Evolutionary conservation across 2,113 vertebrate species (phyloP).

Genomic region (Arizona elegans): DNA sequence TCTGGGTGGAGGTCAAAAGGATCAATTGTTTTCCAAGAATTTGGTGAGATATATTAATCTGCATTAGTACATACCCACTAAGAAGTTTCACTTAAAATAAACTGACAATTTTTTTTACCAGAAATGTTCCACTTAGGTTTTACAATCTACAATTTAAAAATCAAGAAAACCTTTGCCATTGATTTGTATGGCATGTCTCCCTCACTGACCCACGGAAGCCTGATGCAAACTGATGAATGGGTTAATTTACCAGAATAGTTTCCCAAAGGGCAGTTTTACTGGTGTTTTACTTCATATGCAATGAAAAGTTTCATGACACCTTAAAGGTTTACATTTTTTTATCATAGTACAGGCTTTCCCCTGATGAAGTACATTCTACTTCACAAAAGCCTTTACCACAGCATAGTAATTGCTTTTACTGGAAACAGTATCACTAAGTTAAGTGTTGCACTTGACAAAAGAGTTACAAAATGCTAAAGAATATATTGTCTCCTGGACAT

Average conservation of each 20-base stretch:
- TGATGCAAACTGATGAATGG: background rate
- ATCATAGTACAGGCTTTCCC: background rate
- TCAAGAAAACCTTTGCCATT: background rate
- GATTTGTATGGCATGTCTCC: background rate
- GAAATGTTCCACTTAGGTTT: background rate
- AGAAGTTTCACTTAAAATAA: background rate
- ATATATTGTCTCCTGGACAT: background rate
- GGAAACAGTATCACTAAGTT: background rate
- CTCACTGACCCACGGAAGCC: background rate
- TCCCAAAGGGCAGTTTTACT: background rate
- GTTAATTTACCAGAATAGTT: background rate
- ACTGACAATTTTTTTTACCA: background rate
- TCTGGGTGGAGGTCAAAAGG: background rate
- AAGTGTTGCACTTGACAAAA: background rate
- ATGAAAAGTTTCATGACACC: background rate
- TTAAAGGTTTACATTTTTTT: background rate
- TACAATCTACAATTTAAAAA: background rate
- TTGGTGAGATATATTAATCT: fast-evolving
- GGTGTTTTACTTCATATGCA: background rate
- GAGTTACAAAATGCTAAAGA: background rate
- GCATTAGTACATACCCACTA: background rate
- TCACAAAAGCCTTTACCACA: background rate
- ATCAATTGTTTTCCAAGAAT: background rate
- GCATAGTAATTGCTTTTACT: background rate
- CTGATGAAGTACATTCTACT: background rate